Evolutionary conservation across 1,140 invertebrate species (phyloP).

Genomic region (Monochamus saltuarius): DNA sequence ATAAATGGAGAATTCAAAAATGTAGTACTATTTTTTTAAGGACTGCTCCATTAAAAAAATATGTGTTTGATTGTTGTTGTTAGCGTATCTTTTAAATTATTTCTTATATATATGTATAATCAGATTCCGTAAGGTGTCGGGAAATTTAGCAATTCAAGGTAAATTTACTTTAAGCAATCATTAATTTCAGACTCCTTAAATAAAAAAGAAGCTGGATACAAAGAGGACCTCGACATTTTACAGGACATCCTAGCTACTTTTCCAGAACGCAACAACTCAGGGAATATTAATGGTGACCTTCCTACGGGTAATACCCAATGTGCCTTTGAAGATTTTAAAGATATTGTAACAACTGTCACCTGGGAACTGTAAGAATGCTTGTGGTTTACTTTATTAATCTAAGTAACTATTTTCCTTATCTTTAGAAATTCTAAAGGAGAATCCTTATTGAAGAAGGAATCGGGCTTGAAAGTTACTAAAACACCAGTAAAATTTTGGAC

Average conservation of each 20-base stretch:
- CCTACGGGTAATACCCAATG: constrained; percentile 54
- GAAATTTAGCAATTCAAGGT: too few species aligned
- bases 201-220: constrained; percentile 55
- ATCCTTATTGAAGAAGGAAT: constrained; percentile 2
- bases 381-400: neutral
- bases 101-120: too few species aligned
- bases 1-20: too few species aligned
- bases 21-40: too few species aligned
- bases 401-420: neutral
- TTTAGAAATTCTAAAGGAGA: neutral
- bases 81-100: too few species aligned
- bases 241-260: constrained; percentile 61
- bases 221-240: constrained; percentile 59
- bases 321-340: constrained; percentile 56
- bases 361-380: constrained; percentile 62
- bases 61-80: too few species aligned
- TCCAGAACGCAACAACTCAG: constrained; percentile 49
- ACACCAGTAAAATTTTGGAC: constrained; percentile 34
- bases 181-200: constrained; percentile 53
- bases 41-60: too few species aligned
- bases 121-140: too few species aligned
- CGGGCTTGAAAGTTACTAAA: constrained; percentile 6
- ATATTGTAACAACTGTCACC: constrained; percentile 59
- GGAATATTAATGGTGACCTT: constrained; percentile 54
- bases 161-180: too few species aligned